These are phyloP conservation scores for Agapostemon virescens DNA, from an alignment of 2,888 invertebrate genomes.

Conservation along the genomic window DNA sequence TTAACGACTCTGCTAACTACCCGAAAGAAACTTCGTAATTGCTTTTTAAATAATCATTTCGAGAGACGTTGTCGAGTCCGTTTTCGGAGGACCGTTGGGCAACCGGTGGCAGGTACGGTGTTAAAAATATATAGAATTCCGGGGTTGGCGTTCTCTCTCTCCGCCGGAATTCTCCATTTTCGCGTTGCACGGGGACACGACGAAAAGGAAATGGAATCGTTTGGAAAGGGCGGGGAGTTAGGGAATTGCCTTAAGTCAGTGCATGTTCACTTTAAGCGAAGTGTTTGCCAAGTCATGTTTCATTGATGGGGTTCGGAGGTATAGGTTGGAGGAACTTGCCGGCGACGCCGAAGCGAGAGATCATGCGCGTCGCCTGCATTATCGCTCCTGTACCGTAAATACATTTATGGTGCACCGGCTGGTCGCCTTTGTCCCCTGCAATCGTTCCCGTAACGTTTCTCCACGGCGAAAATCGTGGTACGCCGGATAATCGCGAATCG, in stretches of 20 bases:
- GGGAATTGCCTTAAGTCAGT: conserved; percentile 47
- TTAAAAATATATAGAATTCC: conserved; percentile 14
- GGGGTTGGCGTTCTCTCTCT: conserved; percentile 18
- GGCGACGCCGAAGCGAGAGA: conserved; percentile 26
- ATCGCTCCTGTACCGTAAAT: not conserved
- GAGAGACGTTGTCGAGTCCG: not conserved
- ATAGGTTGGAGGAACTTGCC: conserved; percentile 23
- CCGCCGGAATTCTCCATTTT: not conserved
- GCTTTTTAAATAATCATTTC: not conserved
- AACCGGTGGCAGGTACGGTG: not conserved
- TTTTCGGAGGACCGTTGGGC: not conserved
- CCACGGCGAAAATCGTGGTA: not conserved
- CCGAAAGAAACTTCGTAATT: not conserved
- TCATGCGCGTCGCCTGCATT: conserved; percentile 28
- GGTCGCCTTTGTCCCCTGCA: not conserved
- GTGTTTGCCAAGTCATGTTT: conserved; percentile 57
- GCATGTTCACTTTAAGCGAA: conserved; percentile 53
- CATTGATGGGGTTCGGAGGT: conserved; percentile 47
- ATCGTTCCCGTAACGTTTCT: not conserved
- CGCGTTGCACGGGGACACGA: not conserved
- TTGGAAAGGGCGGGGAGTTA: conserved; percentile 9
- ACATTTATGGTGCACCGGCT: not conserved
- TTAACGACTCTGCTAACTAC: not conserved
- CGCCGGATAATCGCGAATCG: too few relatives aligned
- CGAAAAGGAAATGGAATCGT: conserved; percentile 43